Conservation (phyloP, 2,888 invertebrate genomes). For the Silvanus unidentatus region DNA sequence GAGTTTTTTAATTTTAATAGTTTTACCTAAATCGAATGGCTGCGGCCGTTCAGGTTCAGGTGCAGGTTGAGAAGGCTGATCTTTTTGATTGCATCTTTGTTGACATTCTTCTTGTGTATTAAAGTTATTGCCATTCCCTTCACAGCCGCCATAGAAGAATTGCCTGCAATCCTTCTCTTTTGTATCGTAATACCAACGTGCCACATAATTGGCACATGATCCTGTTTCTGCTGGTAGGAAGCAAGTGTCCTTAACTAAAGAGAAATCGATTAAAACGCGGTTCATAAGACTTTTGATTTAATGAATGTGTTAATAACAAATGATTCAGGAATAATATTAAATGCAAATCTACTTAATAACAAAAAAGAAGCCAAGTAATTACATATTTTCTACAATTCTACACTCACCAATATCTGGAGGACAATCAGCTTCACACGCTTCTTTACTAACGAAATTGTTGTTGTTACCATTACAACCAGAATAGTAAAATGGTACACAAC, state of each 20-base stretch:
- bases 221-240: conserved; percentile 70
- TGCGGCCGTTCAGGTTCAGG: conserved; percentile 13
- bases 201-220: conserved; percentile 68
- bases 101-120: conserved; percentile 59
- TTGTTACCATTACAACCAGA: conserved; percentile 86
- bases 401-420: conserved; percentile 76
- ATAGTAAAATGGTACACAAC: conserved; percentile 90
- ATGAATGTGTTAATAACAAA: too few species aligned
- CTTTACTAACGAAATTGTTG: conserved; percentile 74
- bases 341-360: too few species aligned
- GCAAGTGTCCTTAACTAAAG: conserved; percentile 63
- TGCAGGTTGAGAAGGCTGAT: conserved; percentile 26
- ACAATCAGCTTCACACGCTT: conserved; percentile 70
- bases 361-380: too few species aligned
- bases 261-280: too few species aligned
- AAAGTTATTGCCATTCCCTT: conserved; percentile 88
- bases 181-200: conserved; percentile 80
- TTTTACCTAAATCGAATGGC: too few species aligned
- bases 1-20: too few species aligned
- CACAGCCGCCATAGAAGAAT: conserved; percentile 88
- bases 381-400: too few species aligned
- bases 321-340: too few species aligned
- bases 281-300: too few species aligned
- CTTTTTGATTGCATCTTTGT: conserved; percentile 54
- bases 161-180: conserved; percentile 65